Evolutionary conservation across 1,140 invertebrate genomes (phyloP), one percentile per base, ranked within the genome.

Genomic region (Papilio dardanus): DNA sequence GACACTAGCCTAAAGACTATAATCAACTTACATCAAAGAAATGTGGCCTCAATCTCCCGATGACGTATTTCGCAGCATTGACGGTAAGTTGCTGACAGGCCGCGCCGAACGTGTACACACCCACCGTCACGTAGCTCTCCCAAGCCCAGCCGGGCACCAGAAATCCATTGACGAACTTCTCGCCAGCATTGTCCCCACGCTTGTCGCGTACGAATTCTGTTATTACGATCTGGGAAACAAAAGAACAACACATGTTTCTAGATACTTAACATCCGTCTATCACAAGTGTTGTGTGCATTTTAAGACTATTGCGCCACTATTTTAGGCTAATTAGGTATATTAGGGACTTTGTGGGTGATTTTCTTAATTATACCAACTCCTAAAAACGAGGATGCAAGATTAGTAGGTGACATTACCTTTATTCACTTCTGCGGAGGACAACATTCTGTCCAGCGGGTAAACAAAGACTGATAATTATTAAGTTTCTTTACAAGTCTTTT

Each of bases 1-100:
- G 33, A 35, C 33, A 35, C 6, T 33, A 67, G n/a, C n/a, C 31
- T 30, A 6, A 8, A 28, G 28, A 21, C 8, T 10, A 21, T 12
- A 62, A 74, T 35, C 0, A 24, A 88, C 94, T 94, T 90, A 95
- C 94, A 81, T 95, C 95, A 81, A 97, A 95, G 90, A 99, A 99
- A 92, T 99, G 97, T 0, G 99, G 99, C 76, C 99, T 93, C 50
- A 99, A 91, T 74, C 98, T 94, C 3, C 99, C 99, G 75, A 99
- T 96, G 7, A 96, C 96, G 81, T 98, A 98, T 91, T 99, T 99
- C 8, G 96, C 97, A 74, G 98, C 95, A 83, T 98, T 97, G 4
- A 97, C 98, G 0, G 96, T 95, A 5, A 98, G 89, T 86, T 98
- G 97, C 58, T 96, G 97, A 77, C 96, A 95, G 0, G 95, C 96